These are phyloP conservation scores for Anas bahamensis DNA, from an alignment of 2,797 vertebrate genomes.

Conservation along the genomic window DNA sequence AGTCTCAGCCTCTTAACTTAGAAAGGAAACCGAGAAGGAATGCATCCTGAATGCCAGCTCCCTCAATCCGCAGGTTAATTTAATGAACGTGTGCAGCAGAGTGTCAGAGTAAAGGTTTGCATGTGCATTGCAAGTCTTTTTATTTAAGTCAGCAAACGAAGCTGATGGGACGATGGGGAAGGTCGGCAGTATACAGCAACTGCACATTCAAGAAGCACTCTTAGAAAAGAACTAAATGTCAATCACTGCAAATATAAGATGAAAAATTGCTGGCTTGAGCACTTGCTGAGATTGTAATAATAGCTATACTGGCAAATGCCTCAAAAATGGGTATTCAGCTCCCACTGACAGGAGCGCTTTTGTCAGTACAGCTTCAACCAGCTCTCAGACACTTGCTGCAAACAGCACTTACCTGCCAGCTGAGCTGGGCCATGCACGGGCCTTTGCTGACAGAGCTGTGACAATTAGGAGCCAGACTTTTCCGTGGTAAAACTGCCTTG, in stretches of 20 bases:
- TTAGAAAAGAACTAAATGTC: not conserved
- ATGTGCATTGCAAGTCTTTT: not conserved
- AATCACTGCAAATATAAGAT: not conserved
- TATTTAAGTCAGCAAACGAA: not conserved
- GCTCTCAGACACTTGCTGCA: not conserved
- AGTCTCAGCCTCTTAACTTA: not conserved
- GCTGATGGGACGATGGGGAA: not conserved
- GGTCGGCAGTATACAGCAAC: not conserved
- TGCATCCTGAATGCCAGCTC: not conserved
- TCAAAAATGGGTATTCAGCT: not conserved
- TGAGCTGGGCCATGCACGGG: not conserved
- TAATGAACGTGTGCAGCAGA: accelerated
- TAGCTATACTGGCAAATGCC: not conserved
- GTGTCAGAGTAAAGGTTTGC: not conserved
- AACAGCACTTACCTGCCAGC: not conserved
- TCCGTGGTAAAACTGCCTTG: not conserved
- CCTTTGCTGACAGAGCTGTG: not conserved
- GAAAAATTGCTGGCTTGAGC: not conserved
- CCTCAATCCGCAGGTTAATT: not conserved
- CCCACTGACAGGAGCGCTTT: not conserved
- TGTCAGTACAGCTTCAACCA: not conserved
- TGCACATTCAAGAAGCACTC: not conserved
- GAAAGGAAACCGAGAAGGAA: not conserved
- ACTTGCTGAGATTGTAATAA: not conserved
- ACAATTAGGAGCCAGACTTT: not conserved